These are phyloP conservation scores for Cebidichthys violaceus DNA, from an alignment of 2,113 vertebrate species.

Conservation along the genomic window DNA sequence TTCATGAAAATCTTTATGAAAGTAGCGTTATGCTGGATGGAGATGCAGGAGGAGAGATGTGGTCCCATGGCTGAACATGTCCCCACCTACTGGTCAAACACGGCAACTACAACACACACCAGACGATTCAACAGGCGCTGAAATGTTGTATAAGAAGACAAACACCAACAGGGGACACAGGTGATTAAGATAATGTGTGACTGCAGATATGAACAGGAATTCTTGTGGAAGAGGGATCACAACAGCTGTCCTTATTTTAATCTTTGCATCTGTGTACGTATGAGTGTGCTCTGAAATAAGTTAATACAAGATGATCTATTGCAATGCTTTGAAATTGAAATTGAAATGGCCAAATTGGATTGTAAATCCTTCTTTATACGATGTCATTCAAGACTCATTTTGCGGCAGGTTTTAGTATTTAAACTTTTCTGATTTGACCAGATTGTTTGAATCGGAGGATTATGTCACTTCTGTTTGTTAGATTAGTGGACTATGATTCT, in stretches of 20 bases:
- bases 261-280: background rate
- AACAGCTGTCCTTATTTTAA: background rate
- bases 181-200: slow-evolving; percentile 3
- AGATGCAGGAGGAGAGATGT: background rate
- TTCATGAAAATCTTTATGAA: background rate
- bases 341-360: background rate
- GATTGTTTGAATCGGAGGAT: background rate
- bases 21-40: background rate
- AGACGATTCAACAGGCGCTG: slow-evolving; percentile 17
- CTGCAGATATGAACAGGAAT: background rate
- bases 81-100: slow-evolving; percentile 75
- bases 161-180: background rate
- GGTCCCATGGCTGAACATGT: slow-evolving; percentile 23
- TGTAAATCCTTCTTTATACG: background rate
- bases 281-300: background rate
- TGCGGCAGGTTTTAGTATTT: background rate
- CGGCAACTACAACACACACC: slow-evolving; percentile 20
- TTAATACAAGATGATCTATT: background rate
- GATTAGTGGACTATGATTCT: background rate
- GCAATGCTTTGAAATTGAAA: background rate
- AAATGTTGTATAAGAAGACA: background rate
- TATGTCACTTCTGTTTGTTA: background rate
- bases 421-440: background rate
- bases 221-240: background rate
- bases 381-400: background rate